Percentiles rank a stretch among this genome's conserved stretches.
phyloP scores from a whole-genome alignment of 53 echinoderm and acorn worm species.

The Paelopatides confundens region DNA sequence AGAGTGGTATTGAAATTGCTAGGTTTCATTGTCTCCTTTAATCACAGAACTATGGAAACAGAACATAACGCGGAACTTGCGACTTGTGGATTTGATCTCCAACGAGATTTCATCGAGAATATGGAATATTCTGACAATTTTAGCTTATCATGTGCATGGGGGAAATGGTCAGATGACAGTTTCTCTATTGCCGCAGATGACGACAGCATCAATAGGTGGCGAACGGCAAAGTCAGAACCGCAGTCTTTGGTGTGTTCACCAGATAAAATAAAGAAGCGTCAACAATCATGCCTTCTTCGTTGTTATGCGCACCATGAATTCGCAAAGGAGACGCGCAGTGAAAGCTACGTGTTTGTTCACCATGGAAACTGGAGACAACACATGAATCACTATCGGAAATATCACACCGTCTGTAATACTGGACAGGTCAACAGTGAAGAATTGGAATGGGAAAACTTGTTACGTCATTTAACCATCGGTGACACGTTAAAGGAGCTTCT shows the following conservation, averaged over 20 bases:
- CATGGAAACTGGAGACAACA: constrained; percentile 28
- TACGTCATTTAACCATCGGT: constrained; percentile 16
- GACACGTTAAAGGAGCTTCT: constrained; percentile 22
- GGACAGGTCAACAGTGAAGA: constrained; percentile 11
- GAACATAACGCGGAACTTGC: too few species aligned
- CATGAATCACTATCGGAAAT: constrained; percentile 42
- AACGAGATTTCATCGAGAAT: neutral
- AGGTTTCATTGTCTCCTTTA: too few species aligned
- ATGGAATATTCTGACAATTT: neutral
- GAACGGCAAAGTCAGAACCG: neutral
- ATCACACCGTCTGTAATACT: constrained; percentile 35
- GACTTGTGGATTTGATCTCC: neutral
- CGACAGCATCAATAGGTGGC: neutral
- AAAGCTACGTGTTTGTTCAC: constrained; percentile 39
- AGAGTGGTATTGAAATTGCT: too few species aligned
- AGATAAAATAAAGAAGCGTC: constrained; percentile 5
- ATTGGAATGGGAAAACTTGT: constrained; percentile 6
- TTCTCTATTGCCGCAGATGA: neutral
- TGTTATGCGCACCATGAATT: neutral
- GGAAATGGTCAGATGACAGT: neutral
- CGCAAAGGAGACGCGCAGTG: neutral
- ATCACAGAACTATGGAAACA: too few species aligned
- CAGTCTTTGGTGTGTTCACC: neutral
- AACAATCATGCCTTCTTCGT: neutral
- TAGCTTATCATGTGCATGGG: neutral